A percentile compares a stretch with the other conserved stretches of the same genome.
Conservation (phyloP, 2,888 invertebrate species). For the Atethmia centrago region DNA sequence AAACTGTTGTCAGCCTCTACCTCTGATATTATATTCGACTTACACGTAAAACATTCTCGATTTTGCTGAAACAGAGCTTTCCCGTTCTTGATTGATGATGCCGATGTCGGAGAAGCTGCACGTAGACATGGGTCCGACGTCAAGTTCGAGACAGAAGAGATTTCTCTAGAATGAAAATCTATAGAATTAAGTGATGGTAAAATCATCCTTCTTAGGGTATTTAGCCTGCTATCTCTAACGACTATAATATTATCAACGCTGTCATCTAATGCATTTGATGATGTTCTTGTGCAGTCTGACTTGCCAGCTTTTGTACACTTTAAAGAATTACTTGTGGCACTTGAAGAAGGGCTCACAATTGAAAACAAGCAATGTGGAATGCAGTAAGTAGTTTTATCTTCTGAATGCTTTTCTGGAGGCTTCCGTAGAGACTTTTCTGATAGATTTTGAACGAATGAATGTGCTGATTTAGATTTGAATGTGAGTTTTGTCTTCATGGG, state of each 20-base stretch:
- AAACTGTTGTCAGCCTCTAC: background rate
- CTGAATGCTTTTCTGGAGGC: background rate
- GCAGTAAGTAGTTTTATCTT: slow-evolving; percentile 13
- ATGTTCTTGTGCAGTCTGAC: background rate
- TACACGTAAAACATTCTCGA: background rate
- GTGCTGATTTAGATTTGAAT: background rate
- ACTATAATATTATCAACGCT: background rate
- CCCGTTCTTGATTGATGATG: background rate
- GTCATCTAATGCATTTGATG: background rate
- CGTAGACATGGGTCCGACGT: background rate
- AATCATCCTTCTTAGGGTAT: slow-evolving; percentile 48
- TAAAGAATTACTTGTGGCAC: background rate
- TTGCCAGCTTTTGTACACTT: background rate
- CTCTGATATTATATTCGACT: background rate
- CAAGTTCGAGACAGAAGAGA: background rate
- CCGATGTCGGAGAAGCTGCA: background rate
- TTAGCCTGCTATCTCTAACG: slow-evolving; percentile 28
- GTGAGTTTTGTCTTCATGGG: background rate
- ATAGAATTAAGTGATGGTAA: slow-evolving; percentile 9
- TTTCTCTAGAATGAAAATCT: background rate
- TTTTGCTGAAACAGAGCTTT: background rate
- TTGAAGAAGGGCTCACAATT: background rate
- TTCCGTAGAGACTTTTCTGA: background rate
- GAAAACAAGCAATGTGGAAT: slow-evolving; percentile 5
- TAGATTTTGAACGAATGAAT: background rate